A percentile compares a stretch with the other conserved stretches of the same genome.
phyloP scores from a whole-genome alignment of 2,113 vertebrate genomes.

The Phalacrocorax carbo region DNA sequence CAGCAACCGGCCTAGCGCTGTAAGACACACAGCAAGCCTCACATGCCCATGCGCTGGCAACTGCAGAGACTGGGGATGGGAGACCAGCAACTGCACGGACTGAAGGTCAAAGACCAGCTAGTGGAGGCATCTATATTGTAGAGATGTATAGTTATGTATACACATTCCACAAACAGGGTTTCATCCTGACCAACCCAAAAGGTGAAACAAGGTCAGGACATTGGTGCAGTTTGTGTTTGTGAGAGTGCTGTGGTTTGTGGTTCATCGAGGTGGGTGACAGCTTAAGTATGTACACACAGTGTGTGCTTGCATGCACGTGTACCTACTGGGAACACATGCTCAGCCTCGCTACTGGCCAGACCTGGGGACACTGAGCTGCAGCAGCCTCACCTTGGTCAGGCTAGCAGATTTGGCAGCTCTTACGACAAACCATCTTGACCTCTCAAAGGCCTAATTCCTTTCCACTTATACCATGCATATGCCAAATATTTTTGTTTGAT shows the following conservation, averaged over 20 bases:
- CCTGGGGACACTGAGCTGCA: not conserved
- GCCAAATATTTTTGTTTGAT: not conserved
- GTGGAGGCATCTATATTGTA: not conserved
- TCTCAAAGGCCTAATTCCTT: not conserved
- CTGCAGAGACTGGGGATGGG: not conserved
- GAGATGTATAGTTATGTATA: not conserved
- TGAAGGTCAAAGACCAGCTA: not conserved
- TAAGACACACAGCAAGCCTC: not conserved
- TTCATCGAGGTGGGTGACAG: not conserved
- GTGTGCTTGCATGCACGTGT: accelerated
- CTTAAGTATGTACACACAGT: accelerated
- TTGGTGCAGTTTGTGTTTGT: not conserved
- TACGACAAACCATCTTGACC: not conserved
- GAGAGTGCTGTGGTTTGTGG: not conserved
- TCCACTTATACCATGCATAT: not conserved
- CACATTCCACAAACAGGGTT: not conserved
- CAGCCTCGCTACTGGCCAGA: not conserved
- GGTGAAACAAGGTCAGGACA: not conserved
- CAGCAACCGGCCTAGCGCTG: not conserved
- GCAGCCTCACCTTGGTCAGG: not conserved
- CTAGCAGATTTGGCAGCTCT: not conserved
- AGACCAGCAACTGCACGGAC: not conserved
- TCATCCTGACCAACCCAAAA: not conserved
- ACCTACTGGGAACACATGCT: not conserved
- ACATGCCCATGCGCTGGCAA: too few species aligned